Evolutionary conservation across 1,140 invertebrate species (phyloP), one percentile per base, ranked within the genome.

Genomic region (Bombus balteatus): DNA sequence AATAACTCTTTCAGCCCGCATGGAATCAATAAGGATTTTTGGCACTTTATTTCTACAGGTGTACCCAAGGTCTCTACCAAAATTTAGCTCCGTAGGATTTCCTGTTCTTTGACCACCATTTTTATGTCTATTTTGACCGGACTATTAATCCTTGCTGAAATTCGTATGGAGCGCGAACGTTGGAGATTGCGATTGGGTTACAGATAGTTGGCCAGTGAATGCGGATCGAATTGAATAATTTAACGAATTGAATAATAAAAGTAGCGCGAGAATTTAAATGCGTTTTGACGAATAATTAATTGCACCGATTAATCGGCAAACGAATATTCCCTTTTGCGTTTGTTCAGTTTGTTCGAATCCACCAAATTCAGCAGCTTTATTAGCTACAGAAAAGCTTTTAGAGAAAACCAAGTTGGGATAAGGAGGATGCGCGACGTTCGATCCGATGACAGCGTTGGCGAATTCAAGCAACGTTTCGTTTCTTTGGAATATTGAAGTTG

Each of bases 231-330:
- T 81, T 39, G 37, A 37, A 37, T 37, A 37, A 37, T 37, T 37
- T 37, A 37, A 37, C 37, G 4, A 6, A 37, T 37, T 37, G 37
- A 39, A 39, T 39, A 6, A 39, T 39, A 39, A 39, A 39, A 39
- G 37, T 0, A 39, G 37, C 37, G 5, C 37, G 37, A 3, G 5
- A 25, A 9, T 32, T 81, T 8, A 43, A 81, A 81, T 28, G 43
- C 22, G 32, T 57, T 72, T 59, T 47, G 10, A 28, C 9, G 37
- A 81, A 62, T 59, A 72, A 73, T 81, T 73, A 43, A 73, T 73
- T 2, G 25, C 15, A 71, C 34, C 32, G 57, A 72, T 73, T n/a
- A 43, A 15, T 81, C 28, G 47, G 28, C 34, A n/a, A 32, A 32
- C 66, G 37, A 72, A 81, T 43, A 2, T 62, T 37, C 13, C 3